These are phyloP conservation scores for Cactoblastis cactorum DNA, from an alignment of 2,888 invertebrate species.

Conservation along the genomic window DNA sequence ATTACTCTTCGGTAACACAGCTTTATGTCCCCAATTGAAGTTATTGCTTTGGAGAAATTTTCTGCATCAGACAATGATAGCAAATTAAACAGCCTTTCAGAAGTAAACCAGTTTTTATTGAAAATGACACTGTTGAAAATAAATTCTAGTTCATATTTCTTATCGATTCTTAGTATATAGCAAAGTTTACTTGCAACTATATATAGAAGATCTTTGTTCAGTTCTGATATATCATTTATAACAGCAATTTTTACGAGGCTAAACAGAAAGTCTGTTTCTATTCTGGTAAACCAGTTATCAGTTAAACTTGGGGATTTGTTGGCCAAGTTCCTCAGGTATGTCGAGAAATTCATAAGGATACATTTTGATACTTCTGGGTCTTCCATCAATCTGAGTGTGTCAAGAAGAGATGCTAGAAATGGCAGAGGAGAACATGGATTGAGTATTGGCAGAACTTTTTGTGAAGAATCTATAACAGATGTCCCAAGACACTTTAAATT, in stretches of 20 bases:
- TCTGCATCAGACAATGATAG: conserved; percentile 70
- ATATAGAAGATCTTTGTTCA: conserved; percentile 73
- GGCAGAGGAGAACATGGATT: conserved; percentile 57
- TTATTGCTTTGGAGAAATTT: conserved; percentile 56
- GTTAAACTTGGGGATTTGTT: conserved; percentile 56
- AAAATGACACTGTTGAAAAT: conserved; percentile 81
- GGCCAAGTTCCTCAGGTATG: conserved; percentile 65
- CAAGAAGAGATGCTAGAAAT: conserved; percentile 60
- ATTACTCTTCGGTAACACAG: conserved; percentile 63
- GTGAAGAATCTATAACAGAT: conserved; percentile 47
- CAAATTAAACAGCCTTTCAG: conserved; percentile 75
- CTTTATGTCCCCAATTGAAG: conserved; percentile 58
- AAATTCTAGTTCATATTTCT: conserved; percentile 76
- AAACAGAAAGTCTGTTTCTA: conserved; percentile 79
- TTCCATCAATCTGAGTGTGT: conserved; percentile 46
- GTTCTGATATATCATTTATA: conserved; percentile 51
- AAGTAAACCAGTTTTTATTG: conserved; percentile 79
- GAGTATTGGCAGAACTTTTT: conserved; percentile 61
- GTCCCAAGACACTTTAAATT: conserved; percentile 58
- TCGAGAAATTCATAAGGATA: conserved; percentile 54
- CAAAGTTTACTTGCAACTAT: conserved; percentile 80
- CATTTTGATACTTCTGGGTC: conserved; percentile 49
- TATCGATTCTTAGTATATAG: conserved; percentile 79
- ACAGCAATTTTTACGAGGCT: conserved; percentile 67
- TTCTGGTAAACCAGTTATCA: conserved; percentile 82